Percentiles rank a stretch among this genome's conserved stretches.
phyloP scores from a whole-genome alignment of 2,888 invertebrate species.

The Phlogophora meticulosa region DNA sequence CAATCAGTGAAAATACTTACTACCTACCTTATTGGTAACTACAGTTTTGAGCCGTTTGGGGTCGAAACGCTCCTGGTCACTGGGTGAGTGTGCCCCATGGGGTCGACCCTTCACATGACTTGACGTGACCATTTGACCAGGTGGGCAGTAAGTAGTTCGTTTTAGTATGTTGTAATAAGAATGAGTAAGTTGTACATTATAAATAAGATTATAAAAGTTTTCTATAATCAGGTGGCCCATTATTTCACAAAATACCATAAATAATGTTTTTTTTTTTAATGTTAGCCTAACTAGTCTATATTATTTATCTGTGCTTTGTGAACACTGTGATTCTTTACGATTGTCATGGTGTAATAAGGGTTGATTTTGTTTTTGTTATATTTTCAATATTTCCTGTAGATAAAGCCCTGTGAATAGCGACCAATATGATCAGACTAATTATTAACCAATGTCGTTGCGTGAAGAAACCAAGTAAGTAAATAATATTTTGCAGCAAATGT shows the following conservation, averaged over 20 bases:
- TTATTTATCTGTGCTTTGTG: slow-evolving; percentile 51
- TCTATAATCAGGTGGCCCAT: too few species aligned
- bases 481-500: slow-evolving; percentile 43
- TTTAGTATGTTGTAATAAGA: too few species aligned
- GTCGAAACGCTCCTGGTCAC: too few species aligned
- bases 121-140: too few species aligned
- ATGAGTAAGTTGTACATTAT: too few species aligned
- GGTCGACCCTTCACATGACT: too few species aligned
- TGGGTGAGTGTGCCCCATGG: too few species aligned
- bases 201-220: too few species aligned
- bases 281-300: slow-evolving; percentile 14
- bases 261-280: not conserved
- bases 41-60: too few species aligned
- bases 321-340: slow-evolving; percentile 66
- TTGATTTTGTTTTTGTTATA: slow-evolving; percentile 88
- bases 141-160: too few species aligned
- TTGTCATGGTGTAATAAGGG: slow-evolving; percentile 86
- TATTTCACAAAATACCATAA: slow-evolving; percentile 3
- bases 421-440: slow-evolving; percentile 86
- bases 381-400: slow-evolving; percentile 77
- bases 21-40: too few species aligned
- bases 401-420: slow-evolving; percentile 66
- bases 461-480: slow-evolving; percentile 85
- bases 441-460: slow-evolving; percentile 82
- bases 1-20: too few species aligned